Base-by-base conservation (phyloP, 2,888 invertebrate genomes). In the Teleiodes luculella region DNA sequence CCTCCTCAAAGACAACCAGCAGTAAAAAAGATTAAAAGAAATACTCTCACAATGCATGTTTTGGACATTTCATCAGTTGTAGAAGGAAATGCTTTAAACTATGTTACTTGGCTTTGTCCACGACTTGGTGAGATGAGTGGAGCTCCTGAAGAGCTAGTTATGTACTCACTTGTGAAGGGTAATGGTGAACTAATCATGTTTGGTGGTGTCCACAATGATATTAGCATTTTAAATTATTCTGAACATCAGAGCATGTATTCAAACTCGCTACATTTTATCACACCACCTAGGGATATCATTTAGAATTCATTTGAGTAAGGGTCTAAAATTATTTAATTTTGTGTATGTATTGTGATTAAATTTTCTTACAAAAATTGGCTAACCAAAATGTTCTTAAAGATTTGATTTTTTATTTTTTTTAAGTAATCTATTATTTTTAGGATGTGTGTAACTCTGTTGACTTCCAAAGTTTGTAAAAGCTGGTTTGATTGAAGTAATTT, bases 111-210 rank as follows among this genome's bases (percentile, higher is more conserved):
- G 95, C 80, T 94, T 58, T 92, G 93, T 57, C 91, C 93, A 61
- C 93, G 94, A 66, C 91, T 93, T 58, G 92, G 91, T 14, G 92
- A 94, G 68, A 90, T 92, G 64, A 87, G 84, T 55, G 93, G 93
- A 41, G 93, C 94, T 28, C 97, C 98, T 0, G 96, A 97, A 74
- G 96, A 98, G 74, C 93, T 97, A 48, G 95, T 98, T 62, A 92
- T 98, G 69, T 98, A 98, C 76, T 95, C 97, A 31, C 91, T 98
- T 66, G 94, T 97, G 4, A 93, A 94, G 61, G 98, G 97, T 11
- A 95, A 96, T 74, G 96, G 96, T 10, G 98, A 98, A 88, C 83
- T 98, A 28, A 94, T 98, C 52, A 94, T 98, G 91, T 98, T 98
- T 88, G 98, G 98, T n/a, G 98, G 98, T 55, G 96, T 98, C 62